Conservation (phyloP, 2,888 invertebrate genomes). For the Sericinus montela region DNA sequence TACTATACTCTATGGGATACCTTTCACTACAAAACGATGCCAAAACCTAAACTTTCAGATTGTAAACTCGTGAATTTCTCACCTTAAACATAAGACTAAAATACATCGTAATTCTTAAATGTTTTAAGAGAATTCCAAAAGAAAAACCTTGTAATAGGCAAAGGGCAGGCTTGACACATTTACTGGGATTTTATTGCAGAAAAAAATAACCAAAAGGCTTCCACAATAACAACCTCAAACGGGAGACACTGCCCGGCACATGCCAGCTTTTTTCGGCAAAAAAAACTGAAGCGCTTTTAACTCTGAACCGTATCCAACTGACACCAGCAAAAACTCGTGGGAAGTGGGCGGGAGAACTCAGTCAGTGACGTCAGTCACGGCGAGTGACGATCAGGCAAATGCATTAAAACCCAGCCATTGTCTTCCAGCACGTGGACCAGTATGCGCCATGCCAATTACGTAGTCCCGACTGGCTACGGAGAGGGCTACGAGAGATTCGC, state of each 20-base stretch:
- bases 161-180: too few relatives aligned
- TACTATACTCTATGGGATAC: too few relatives aligned
- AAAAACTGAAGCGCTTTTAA: neutral
- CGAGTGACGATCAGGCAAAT: neutral
- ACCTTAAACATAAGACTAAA: too few relatives aligned
- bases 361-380: neutral
- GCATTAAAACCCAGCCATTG: neutral
- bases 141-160: too few relatives aligned
- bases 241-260: neutral
- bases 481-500: neutral
- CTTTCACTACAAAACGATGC: too few relatives aligned
- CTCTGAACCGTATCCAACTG: neutral
- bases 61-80: too few relatives aligned
- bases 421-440: slow-evolving; percentile 1
- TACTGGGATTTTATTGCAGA: too few relatives aligned
- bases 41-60: too few relatives aligned
- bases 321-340: neutral
- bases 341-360: neutral
- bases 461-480: neutral
- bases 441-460: slow-evolving; percentile 2
- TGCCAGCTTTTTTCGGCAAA: neutral
- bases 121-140: too few relatives aligned
- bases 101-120: too few relatives aligned
- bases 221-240: too few relatives aligned
- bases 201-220: too few relatives aligned